phyloP scores from a whole-genome alignment of 1,140 invertebrate genomes.

The Ditylenchus dipsaci region DNA sequence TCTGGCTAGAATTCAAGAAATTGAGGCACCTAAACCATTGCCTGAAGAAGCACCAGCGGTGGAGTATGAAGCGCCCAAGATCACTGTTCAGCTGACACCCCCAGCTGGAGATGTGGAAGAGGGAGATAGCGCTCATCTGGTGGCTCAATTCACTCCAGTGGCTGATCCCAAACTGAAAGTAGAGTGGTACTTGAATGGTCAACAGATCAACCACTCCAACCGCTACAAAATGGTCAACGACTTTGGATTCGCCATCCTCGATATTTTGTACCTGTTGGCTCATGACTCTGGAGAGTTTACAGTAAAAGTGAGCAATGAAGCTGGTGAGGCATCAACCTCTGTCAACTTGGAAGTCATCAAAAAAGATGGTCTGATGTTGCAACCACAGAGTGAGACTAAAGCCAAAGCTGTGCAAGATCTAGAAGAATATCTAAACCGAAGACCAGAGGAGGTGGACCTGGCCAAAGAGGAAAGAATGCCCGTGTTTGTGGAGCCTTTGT shows the following conservation, averaged over 20 bases:
- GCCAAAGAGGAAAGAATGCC: slow-evolving; percentile 48
- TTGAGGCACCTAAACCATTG: slow-evolving; percentile 67
- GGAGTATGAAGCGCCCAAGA: slow-evolving; percentile 71
- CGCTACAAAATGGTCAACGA: slow-evolving; percentile 61
- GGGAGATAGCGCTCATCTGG: slow-evolving; percentile 83
- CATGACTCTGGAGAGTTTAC: slow-evolving; percentile 60
- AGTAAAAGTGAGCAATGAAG: slow-evolving; percentile 33
- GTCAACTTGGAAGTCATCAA: slow-evolving; percentile 41
- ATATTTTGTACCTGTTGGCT: slow-evolving; percentile 62
- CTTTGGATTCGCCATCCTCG: slow-evolving; percentile 62
- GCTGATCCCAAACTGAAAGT: slow-evolving; percentile 65
- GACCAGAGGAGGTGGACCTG: slow-evolving; percentile 47
- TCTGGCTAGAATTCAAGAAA: slow-evolving; percentile 81
- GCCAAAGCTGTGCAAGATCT: slow-evolving; percentile 51
- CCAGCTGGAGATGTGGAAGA: slow-evolving; percentile 70
- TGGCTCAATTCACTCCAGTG: slow-evolving; percentile 57
- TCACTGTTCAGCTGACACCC: slow-evolving; percentile 81
- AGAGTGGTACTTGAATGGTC: slow-evolving; percentile 50
- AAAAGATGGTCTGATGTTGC: slow-evolving; percentile 43
- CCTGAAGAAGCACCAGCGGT: slow-evolving; percentile 38
- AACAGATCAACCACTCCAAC: slow-evolving; percentile 52
- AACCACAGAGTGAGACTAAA: slow-evolving; percentile 48
- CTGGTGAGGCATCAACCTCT: slow-evolving; percentile 47
- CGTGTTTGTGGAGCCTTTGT: slow-evolving; percentile 56
- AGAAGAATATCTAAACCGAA: slow-evolving; percentile 40